Conservation (phyloP, 92 coral and sea anemone genomes). For the Pocillopora grandis region DNA sequence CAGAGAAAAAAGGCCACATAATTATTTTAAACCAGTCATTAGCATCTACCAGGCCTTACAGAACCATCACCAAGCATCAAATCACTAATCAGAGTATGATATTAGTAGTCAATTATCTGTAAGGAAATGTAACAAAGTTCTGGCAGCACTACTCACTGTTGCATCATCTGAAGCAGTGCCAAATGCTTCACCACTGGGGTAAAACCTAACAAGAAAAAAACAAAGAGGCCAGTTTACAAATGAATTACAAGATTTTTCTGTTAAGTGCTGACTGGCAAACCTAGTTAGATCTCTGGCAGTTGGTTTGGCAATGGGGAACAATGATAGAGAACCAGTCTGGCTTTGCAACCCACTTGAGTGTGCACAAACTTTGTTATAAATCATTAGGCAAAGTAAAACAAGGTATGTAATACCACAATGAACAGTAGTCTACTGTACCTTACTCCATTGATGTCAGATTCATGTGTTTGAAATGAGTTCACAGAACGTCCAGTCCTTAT, state of each 20-base stretch:
- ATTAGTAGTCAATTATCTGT: neutral
- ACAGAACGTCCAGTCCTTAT: slow-evolving; percentile 81
- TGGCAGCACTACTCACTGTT: slow-evolving; percentile 48
- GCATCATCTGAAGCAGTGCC: slow-evolving; percentile 91
- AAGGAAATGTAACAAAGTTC: neutral
- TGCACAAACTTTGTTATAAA: too few species aligned
- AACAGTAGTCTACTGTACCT: slow-evolving; percentile 38
- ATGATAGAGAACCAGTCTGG: too few species aligned
- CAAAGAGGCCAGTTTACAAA: neutral
- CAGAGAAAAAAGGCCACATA: neutral
- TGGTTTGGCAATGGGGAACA: too few species aligned
- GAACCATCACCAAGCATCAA: too few species aligned
- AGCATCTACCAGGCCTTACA: too few species aligned
- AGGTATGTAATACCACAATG: too few species aligned
- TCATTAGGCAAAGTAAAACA: too few species aligned
- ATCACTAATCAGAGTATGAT: neutral
- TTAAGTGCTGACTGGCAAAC: too few species aligned
- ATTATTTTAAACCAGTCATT: neutral
- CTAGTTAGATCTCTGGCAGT: too few species aligned
- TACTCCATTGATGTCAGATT: slow-evolving; percentile 77
- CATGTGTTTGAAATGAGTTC: slow-evolving; percentile 75
- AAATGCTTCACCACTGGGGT: slow-evolving; percentile 84
- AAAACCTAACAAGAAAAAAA: slow-evolving; percentile 53
- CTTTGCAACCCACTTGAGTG: too few species aligned
- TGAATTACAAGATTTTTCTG: neutral